phyloP scores from a whole-genome alignment of 2,797 vertebrate species.

The Muscicapa striata region DNA sequence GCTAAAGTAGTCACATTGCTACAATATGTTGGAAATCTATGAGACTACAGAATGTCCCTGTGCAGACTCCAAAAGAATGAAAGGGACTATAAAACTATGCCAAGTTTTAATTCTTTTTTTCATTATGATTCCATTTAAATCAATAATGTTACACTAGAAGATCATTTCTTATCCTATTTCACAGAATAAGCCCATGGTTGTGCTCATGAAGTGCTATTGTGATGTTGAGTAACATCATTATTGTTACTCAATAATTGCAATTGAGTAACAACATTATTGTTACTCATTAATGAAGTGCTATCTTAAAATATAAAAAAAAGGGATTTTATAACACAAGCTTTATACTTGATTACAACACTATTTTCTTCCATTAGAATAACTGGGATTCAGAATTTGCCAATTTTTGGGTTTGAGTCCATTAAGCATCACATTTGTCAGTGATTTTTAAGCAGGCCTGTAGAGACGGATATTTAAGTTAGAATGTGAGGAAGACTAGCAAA shows the following conservation, averaged over 20 bases:
- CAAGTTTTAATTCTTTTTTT: neutral
- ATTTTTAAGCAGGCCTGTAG: neutral
- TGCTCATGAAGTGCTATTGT: neutral
- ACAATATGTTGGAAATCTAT: neutral
- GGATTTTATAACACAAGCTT: neutral
- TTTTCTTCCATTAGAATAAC: neutral
- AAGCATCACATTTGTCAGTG: neutral
- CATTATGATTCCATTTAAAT: neutral
- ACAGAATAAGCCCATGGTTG: neutral
- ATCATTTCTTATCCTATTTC: neutral
- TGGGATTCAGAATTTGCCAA: neutral
- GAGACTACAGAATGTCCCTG: neutral
- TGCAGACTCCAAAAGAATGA: neutral
- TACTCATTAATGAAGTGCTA: neutral
- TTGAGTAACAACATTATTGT: too few species aligned
- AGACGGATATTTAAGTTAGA: neutral
- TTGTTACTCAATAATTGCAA: too few species aligned
- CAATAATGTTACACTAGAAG: neutral
- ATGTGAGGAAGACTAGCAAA: neutral
- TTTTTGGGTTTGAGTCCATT: neutral
- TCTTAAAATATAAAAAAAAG: neutral
- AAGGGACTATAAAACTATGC: neutral
- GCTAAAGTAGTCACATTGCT: slow-evolving; percentile 3
- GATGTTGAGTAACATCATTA: neutral
- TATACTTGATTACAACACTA: neutral